These are phyloP conservation scores for Upupa epops DNA, from an alignment of 2,113 vertebrate genomes.

Conservation along the genomic window DNA sequence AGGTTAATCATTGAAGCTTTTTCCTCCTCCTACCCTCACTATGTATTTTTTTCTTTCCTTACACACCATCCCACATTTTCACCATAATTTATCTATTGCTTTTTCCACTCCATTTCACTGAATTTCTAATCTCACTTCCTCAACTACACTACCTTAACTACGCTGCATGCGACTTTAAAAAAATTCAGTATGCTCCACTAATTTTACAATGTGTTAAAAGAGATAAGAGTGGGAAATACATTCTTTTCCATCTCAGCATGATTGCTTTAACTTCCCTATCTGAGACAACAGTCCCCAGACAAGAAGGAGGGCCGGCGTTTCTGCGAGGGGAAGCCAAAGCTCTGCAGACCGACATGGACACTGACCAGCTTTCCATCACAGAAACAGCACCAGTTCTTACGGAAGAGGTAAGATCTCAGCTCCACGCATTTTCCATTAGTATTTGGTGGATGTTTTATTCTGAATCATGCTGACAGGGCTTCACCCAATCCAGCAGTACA, in stretches of 20 bases:
- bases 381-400: not conserved
- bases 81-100: constrained; percentile 61
- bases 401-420: not conserved
- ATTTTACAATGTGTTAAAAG: constrained; percentile 65
- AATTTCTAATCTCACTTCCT: constrained; percentile 70
- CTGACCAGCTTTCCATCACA: not conserved
- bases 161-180: constrained; percentile 59
- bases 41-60: constrained; percentile 38
- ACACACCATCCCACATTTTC: constrained; percentile 59
- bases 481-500: not conserved
- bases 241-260: constrained; percentile 24
- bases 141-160: constrained; percentile 60
- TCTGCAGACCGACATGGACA: not conserved
- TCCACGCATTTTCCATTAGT: not conserved
- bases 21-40: not conserved
- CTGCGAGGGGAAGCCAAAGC: not conserved
- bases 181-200: constrained; percentile 60
- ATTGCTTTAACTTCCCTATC: constrained; percentile 4
- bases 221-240: constrained; percentile 60
- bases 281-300: not conserved
- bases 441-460: not conserved
- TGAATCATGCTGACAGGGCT: not conserved
- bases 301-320: not conserved
- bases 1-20: constrained; percentile 22
- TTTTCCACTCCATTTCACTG: constrained; percentile 72